Conservation (phyloP, 1,140 invertebrate genomes). For the Drosophila baimaii region DNA sequence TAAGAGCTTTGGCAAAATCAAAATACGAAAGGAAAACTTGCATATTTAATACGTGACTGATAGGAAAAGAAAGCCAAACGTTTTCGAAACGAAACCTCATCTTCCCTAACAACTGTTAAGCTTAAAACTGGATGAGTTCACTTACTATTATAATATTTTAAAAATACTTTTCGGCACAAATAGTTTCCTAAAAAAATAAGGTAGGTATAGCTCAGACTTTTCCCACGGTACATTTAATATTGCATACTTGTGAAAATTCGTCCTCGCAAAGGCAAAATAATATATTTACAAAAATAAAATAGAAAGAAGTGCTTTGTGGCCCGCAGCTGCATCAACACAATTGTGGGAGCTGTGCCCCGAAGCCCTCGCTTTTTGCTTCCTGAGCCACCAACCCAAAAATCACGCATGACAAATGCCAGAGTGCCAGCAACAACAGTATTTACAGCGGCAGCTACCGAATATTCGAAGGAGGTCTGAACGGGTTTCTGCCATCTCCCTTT, state of each 20-base stretch:
- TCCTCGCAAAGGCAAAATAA: not conserved
- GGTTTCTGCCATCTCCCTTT: slow-evolving; percentile 46
- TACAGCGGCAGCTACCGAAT: slow-evolving; percentile 22
- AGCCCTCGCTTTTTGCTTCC: slow-evolving; percentile 13
- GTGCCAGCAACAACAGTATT: slow-evolving; percentile 47
- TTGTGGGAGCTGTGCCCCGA: slow-evolving; percentile 40
- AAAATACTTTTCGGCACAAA: not conserved
- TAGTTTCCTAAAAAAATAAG: no score
- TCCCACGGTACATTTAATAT: not conserved
- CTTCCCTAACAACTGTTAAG: not conserved
- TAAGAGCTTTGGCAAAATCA: slow-evolving; percentile 39
- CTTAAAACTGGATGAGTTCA: no score
- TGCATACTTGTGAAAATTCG: not conserved
- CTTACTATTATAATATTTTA: not conserved
- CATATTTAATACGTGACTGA: slow-evolving; percentile 69
- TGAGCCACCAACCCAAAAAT: slow-evolving; percentile 51
- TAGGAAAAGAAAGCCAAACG: not conserved
- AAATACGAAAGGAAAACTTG: slow-evolving; percentile 74
- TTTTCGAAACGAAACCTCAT: not conserved
- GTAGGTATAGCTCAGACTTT: not conserved
- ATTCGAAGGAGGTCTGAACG: slow-evolving; percentile 41
- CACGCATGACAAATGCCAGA: slow-evolving; percentile 81
- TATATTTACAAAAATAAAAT: slow-evolving; percentile 26
- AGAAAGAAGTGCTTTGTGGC: slow-evolving; percentile 55
- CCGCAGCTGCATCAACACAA: slow-evolving; percentile 71